Percentiles rank a stretch among this genome's conserved stretches.
Evolutionary conservation across 2,797 vertebrate species (phyloP).

Genomic region (Orestias chungarensis): DNA sequence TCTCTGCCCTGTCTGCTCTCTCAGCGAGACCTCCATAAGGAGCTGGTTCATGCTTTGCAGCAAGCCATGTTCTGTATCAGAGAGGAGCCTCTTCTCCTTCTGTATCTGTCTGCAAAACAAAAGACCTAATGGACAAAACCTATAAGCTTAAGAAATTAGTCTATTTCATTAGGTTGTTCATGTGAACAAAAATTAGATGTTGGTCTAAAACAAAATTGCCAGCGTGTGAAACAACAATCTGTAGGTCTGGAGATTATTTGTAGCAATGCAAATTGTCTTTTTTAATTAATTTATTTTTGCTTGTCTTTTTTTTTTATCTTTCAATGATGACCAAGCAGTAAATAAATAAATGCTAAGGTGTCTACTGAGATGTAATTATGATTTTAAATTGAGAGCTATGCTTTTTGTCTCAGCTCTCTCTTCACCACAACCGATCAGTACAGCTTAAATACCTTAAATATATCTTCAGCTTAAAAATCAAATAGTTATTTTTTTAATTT

Average conservation of each 20-base stretch:
- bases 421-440: no score
- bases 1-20: slow-evolving; percentile 35
- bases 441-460: no score
- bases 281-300: neutral
- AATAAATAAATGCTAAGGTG: neutral
- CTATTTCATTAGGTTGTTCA: neutral
- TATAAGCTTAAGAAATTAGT: neutral
- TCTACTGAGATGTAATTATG: no score
- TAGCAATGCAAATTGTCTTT: neutral
- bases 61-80: slow-evolving; percentile 57
- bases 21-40: slow-evolving; percentile 37
- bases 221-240: neutral
- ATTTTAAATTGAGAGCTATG: no score
- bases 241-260: neutral
- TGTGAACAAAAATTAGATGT: neutral
- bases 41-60: slow-evolving; percentile 31
- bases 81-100: slow-evolving; percentile 18
- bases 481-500: no score
- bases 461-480: no score
- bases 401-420: neutral
- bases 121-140: slow-evolving; percentile 4
- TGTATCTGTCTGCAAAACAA: slow-evolving; percentile 27
- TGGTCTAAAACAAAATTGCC: no score
- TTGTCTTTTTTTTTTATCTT: neutral
- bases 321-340: neutral